Evolutionary conservation across 2,888 invertebrate genomes (phyloP).

Genomic region (Morpho achilles): DNA sequence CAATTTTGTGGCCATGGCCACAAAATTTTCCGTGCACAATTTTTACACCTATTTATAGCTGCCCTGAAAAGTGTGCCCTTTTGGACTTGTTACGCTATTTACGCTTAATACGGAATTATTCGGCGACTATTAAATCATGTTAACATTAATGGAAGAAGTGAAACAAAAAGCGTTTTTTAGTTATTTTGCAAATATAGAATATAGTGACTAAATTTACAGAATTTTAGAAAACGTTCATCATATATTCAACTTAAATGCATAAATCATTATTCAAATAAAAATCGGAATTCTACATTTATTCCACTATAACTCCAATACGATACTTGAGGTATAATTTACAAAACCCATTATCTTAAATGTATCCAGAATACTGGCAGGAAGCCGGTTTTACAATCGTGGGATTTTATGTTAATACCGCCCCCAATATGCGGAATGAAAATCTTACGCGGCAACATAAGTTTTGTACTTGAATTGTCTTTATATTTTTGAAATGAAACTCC

Average conservation of each 20-base stretch:
- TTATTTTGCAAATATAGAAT: too few species aligned
- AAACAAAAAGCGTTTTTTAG: too few species aligned
- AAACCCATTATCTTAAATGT: slow-evolving; percentile 10
- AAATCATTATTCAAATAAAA: not conserved
- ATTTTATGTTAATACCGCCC: slow-evolving; percentile 5
- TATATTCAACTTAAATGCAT: not conserved
- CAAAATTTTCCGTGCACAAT: too few species aligned
- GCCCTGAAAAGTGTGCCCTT: too few species aligned
- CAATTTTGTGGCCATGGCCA: too few species aligned
- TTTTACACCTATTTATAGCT: too few species aligned
- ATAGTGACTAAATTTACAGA: too few species aligned
- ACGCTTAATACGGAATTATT: too few species aligned
- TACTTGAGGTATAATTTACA: slow-evolving; percentile 7
- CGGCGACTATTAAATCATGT: too few species aligned
- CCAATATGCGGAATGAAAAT: slow-evolving; percentile 4
- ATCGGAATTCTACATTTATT: slow-evolving; percentile 9
- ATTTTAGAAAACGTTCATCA: too few species aligned
- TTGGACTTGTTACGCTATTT: too few species aligned
- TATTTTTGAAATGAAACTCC: not conserved
- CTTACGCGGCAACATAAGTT: slow-evolving; percentile 5
- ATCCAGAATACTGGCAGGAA: slow-evolving; percentile 5
- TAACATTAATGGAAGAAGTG: too few species aligned
- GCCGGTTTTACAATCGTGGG: slow-evolving; percentile 6
- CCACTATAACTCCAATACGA: not conserved
- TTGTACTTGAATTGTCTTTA: not conserved